Evolutionary conservation across 2,797 vertebrate species (phyloP).

Genomic region (Typhlichthys eigenmanni): DNA sequence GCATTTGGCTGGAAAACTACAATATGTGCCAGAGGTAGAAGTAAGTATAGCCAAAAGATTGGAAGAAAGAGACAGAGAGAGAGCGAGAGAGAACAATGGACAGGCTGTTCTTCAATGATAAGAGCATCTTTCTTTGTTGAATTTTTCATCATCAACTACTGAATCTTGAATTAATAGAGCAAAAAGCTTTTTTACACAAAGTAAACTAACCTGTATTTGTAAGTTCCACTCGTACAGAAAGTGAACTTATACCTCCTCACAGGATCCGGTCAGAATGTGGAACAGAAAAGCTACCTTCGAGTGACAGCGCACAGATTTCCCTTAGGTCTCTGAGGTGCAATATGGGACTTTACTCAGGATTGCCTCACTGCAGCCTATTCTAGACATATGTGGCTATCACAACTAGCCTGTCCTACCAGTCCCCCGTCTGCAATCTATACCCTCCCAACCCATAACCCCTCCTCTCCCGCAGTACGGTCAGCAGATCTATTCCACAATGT

Average conservation of each 20-base stretch:
- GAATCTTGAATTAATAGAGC: neutral
- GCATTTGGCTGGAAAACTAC: too few species aligned
- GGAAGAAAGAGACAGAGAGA: neutral
- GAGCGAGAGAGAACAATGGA: constrained; percentile 42
- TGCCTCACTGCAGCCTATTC: constrained; percentile 61
- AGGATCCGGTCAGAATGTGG: constrained; percentile 17
- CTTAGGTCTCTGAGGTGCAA: constrained; percentile 69
- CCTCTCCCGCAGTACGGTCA: constrained; percentile 48
- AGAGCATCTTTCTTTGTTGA: constrained; percentile 20
- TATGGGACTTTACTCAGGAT: constrained; percentile 60
- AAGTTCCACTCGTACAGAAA: constrained; percentile 28
- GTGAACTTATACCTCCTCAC: constrained; percentile 20
- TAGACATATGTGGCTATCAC: constrained; percentile 81
- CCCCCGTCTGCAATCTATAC: constrained; percentile 63
- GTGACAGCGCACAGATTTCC: constrained; percentile 76
- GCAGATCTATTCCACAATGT: constrained; percentile 29
- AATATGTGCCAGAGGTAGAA: neutral
- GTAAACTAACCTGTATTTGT: constrained; percentile 67
- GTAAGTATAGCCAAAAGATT: too few species aligned
- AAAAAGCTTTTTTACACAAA: neutral
- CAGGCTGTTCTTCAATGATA: constrained; percentile 1
- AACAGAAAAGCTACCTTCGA: constrained; percentile 54
- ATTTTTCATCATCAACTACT: constrained; percentile 8
- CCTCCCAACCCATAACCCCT: constrained; percentile 65
- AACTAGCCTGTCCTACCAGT: constrained; percentile 64